Percentiles rank a stretch among this genome's conserved stretches.
Evolutionary conservation across 2,888 invertebrate species (phyloP).

Genomic region (Apantesis nais): DNA sequence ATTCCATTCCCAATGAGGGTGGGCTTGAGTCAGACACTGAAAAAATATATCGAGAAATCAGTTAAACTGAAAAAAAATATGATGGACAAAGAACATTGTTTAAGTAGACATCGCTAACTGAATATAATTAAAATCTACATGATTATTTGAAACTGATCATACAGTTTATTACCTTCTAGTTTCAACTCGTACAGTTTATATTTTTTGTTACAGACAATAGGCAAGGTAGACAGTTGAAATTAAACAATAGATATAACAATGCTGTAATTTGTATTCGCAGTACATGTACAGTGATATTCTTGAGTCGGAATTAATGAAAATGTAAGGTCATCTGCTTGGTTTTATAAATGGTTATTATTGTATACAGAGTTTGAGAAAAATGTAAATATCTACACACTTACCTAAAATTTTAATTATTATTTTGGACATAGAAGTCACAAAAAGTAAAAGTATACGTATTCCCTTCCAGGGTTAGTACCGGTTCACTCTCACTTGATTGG

Average conservation of each 20-base stretch:
- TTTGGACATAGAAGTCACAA: neutral
- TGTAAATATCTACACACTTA: neutral
- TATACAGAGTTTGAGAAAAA: neutral
- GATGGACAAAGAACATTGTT: neutral
- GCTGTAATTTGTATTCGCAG: slow-evolving; percentile 14
- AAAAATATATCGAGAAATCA: too few relatives aligned
- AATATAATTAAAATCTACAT: neutral
- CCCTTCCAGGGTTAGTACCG: neutral
- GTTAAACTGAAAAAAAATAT: neutral
- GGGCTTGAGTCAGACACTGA: too few relatives aligned
- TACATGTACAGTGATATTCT: slow-evolving; percentile 8
- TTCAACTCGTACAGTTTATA: slow-evolving; percentile 12
- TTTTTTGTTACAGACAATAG: slow-evolving; percentile 17
- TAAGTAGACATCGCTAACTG: neutral
- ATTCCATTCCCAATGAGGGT: neutral
- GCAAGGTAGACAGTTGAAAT: slow-evolving; percentile 11
- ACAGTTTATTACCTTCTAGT: slow-evolving; percentile 4
- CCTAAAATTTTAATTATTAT: neutral
- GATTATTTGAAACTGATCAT: neutral
- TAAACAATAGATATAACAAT: slow-evolving; percentile 17
- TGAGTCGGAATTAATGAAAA: slow-evolving; percentile 8
- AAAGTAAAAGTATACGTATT: neutral
- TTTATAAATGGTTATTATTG: neutral
- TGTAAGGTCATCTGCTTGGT: neutral
- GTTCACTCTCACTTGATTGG: neutral